Base-by-base conservation (phyloP, 2,888 invertebrate species). In the Drosophila pseudotakahashii region DNA sequence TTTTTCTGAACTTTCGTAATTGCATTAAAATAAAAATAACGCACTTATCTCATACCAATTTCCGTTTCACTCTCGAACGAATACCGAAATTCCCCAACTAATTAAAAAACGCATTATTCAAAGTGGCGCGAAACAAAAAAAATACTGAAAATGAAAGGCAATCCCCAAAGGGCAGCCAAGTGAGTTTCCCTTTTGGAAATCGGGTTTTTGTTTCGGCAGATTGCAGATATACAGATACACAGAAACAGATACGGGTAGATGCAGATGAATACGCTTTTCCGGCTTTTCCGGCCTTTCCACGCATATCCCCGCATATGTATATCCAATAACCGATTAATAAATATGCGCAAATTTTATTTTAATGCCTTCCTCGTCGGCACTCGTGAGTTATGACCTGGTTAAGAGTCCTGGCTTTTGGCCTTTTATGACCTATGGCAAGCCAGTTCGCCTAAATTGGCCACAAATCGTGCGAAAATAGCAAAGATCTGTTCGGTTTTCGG, bases 281-380 rank as follows among this genome's bases (percentile, higher is more conserved):
- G 59, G 55, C 58, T 11, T 48, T 48, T 41, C 71, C 50, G 60
- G 45, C 30, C 19, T 32, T 39, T 32, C 34, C 16, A 13, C 34
- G 48, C 34, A 48, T 30, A 30, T 7, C 7, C 30, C 5, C 26
- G 26, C 30, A 30, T 30, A 30, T 30, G 7, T 7, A 30, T 30
- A 30, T 69, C 64, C 78, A 81, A 79, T 76, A 66, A 64, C 66
- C 86, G 85, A 85, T 80, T 85, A 77, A 85, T 82, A 85, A 74
- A 75, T 74, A 75, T 63, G 57, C 53, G 59, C 64, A 77, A 72
- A 85, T 82, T 70, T 77, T 75, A 85, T 80, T 85, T 85, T 63
- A 80, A 76, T 80, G 69, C 70, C 55, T 66, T 47, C 66, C 64
- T 32, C 48, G 37, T 48, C 34, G 45, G 34, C 50, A 42, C 4